Evolutionary conservation across 2,888 invertebrate genomes (phyloP), one percentile per base, ranked within the genome.

Genomic region (Frankliniella fusca): DNA sequence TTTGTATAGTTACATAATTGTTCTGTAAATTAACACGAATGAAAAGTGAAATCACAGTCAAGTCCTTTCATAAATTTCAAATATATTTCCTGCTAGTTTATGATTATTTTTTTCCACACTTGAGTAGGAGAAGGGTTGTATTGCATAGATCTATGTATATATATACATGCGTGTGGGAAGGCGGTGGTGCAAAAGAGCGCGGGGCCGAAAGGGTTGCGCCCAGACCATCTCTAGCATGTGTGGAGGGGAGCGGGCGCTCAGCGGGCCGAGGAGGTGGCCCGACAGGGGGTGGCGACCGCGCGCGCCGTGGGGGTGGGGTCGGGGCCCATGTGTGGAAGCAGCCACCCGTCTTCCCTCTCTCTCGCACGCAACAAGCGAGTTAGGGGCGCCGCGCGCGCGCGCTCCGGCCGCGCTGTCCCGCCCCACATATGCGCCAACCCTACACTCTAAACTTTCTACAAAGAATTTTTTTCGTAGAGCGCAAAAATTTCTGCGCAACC

Each of bases 221-320:
- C 23, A 23, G 70, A 76, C 70, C 70, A 76, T 76, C 70, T 76
- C 70, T 76, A 76, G 70, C 70, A 76, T 76, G 70, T 76, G 70
- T 76, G 70, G 70, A 76, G 27, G 70, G 70, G 12, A 12, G 70
- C 70, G 11, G 70, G 70, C 70, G 70, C 1, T 8, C 70, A 76
- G 70, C 23, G 23, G 11, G 70, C 11, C 70, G 27, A 76, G 70
- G 70, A 76, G 70, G 70, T 76, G 70, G 70, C 70, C 70, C 54
- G 15, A 15, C 54, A 15, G 38, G 38, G 38, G 38, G 38, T 11
- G 8, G 27, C 70, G 27, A 27, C 7, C 23, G 70, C 23, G 70
- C 70, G 70, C 23, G 70, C 23, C n/a, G 65, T n/a, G 70, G 70
- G 23, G 70, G 70, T 11, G n/a, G 23, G 23, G 70, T 23, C 23